Evolutionary conservation across 2,797 vertebrate genomes (phyloP).

Genomic region (Squalus acanthias): DNA sequence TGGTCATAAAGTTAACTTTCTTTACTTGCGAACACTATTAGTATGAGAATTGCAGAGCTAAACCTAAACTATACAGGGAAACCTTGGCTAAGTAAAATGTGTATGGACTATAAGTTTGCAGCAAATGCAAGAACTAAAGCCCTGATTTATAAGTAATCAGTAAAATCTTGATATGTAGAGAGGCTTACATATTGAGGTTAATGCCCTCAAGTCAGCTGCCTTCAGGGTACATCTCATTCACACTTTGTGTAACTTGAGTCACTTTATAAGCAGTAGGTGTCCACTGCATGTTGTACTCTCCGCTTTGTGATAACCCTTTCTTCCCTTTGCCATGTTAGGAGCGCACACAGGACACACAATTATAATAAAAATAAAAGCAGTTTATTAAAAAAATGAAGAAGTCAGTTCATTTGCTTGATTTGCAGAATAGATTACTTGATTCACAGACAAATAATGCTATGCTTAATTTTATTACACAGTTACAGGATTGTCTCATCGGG

Average conservation of each 20-base stretch:
- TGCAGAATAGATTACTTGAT: slow-evolving; percentile 5
- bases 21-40: background rate
- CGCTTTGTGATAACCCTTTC: background rate
- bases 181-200: background rate
- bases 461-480: background rate
- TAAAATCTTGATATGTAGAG: background rate
- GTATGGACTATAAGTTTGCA: background rate
- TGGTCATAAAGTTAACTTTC: background rate
- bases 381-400: background rate
- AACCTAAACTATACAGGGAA: background rate
- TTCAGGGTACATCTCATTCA: background rate
- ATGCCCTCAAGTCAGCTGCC: background rate
- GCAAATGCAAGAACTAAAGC: background rate
- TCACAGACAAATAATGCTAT: background rate
- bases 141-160: background rate
- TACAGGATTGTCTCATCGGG: background rate
- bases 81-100: background rate
- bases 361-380: background rate
- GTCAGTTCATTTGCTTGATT: background rate
- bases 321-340: background rate
- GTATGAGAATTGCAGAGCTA: background rate
- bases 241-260: background rate
- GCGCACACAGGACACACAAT: no score
- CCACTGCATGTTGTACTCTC: background rate
- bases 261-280: background rate